Percentiles rank a stretch among this genome's conserved stretches.
These are phyloP conservation scores for Gnathonemus echidnorhynchus DNA, from an alignment of 2,113 vertebrate species.

Conservation along the genomic window DNA sequence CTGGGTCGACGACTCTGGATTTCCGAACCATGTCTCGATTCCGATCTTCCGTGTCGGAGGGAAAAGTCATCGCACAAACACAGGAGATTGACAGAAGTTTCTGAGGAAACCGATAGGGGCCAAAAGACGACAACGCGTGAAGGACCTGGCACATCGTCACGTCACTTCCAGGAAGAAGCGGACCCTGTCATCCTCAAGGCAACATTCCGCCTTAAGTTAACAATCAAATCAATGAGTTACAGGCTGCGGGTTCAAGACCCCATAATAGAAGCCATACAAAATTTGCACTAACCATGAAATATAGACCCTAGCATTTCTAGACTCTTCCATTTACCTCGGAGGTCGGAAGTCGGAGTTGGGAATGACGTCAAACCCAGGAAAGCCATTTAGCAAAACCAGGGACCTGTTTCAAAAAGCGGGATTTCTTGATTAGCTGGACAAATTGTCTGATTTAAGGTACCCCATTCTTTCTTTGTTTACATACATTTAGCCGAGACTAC, in stretches of 20 bases:
- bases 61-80: not conserved
- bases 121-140: not conserved
- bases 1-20: not conserved
- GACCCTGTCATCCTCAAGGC: conserved; percentile 20
- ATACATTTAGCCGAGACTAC: not conserved
- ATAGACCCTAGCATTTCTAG: not conserved
- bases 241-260: conserved; percentile 6
- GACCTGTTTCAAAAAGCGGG: not conserved
- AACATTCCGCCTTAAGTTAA: conserved; percentile 12
- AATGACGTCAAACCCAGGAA: not conserved
- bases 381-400: not conserved
- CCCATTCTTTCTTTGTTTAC: not conserved
- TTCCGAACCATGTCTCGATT: not conserved
- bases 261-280: not conserved
- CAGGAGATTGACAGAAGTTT: not conserved
- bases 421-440: not conserved
- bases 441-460: not conserved
- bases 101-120: not conserved
- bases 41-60: not conserved
- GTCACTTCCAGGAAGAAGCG: conserved; percentile 26
- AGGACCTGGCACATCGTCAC: not conserved
- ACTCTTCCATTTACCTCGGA: not conserved
- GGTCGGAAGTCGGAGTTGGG: not conserved
- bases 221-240: not conserved
- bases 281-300: not conserved